Evolutionary conservation across 2,797 vertebrate species (phyloP).

Genomic region (Oryzias sinensis): DNA sequence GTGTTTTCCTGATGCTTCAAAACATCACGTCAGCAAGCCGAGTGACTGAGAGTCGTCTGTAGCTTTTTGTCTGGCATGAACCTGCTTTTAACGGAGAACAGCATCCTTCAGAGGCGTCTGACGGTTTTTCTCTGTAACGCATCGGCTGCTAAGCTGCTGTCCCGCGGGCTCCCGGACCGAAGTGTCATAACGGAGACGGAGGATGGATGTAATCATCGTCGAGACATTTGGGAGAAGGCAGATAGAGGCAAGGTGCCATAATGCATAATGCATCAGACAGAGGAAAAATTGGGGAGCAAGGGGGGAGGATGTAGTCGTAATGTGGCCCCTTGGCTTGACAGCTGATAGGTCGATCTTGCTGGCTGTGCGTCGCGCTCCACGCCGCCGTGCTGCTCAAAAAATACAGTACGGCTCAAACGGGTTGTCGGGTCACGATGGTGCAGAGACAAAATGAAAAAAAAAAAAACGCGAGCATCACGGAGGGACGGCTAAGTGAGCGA

Average conservation of each 20-base stretch:
- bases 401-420: neutral
- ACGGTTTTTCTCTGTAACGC: conserved; percentile 2
- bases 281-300: conserved; percentile 39
- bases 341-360: conserved; percentile 44
- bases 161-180: neutral
- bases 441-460: neutral
- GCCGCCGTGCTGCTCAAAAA: conserved; percentile 18
- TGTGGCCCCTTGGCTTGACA: conserved; percentile 51
- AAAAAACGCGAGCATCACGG: neutral
- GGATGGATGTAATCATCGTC: conserved; percentile 42
- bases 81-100: too few relatives aligned
- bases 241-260: conserved; percentile 39
- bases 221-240: conserved; percentile 44
- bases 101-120: neutral
- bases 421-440: neutral
- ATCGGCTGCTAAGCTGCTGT: neutral
- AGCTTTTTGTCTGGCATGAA: too few relatives aligned
- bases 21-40: too few relatives aligned
- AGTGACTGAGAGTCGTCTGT: too few relatives aligned
- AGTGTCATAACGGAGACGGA: conserved; percentile 18
- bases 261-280: conserved; percentile 54
- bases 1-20: too few relatives aligned
- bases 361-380: conserved; percentile 23
- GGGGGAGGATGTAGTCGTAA: conserved; percentile 47
- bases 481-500: conserved; percentile 15